phyloP scores from a whole-genome alignment of 2,888 invertebrate species.

The Pachydiplax longipennis region DNA sequence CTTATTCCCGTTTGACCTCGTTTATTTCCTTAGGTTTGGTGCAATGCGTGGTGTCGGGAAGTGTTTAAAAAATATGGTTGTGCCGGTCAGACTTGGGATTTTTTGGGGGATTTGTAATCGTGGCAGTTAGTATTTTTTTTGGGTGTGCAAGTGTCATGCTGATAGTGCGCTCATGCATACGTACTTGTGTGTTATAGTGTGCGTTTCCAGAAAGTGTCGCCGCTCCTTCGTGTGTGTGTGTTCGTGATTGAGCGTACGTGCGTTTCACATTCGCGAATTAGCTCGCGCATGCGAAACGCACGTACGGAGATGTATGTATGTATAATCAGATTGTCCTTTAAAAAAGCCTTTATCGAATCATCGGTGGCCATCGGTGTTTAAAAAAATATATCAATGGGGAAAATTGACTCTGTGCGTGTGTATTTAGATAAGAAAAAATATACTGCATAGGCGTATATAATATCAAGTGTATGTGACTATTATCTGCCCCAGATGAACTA shows the following conservation, averaged over 20 bases:
- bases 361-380: conserved; percentile 45
- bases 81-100: conserved; percentile 20
- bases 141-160: conserved; percentile 32
- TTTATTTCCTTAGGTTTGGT: conserved; percentile 34
- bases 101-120: neutral
- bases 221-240: neutral
- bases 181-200: conserved; percentile 33
- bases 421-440: neutral
- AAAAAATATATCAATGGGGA: conserved; percentile 41
- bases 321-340: conserved; percentile 17
- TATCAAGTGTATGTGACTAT: conserved; percentile 43
- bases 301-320: neutral
- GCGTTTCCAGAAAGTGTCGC: neutral
- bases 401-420: conserved; percentile 39
- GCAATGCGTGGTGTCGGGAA: conserved; percentile 19
- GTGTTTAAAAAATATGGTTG: neutral
- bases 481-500: conserved; percentile 36
- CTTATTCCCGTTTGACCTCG: neutral
- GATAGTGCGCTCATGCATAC: conserved; percentile 37
- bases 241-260: neutral
- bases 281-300: neutral
- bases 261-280: neutral
- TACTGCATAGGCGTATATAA: conserved; percentile 42
- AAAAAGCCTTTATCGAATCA: conserved; percentile 33
- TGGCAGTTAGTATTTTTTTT: neutral